Conservation (phyloP, 1,140 invertebrate genomes). For the Gryllus bimaculatus region DNA sequence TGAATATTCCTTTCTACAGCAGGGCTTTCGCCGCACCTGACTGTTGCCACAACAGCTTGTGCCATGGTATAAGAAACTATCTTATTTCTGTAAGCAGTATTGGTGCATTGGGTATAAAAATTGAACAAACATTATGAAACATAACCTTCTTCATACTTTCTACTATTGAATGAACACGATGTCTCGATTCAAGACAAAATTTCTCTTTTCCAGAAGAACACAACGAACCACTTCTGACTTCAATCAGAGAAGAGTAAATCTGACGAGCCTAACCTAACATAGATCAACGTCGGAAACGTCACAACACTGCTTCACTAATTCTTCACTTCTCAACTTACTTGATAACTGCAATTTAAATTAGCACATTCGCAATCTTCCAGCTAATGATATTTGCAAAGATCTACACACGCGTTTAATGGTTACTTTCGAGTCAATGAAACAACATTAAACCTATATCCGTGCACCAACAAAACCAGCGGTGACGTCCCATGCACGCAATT, state of each 20-base stretch:
- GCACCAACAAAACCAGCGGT: neutral
- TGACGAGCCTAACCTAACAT: conserved; percentile 15
- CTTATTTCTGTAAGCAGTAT: conserved; percentile 7
- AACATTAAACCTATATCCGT: conserved; percentile 3
- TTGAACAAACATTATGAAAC: neutral
- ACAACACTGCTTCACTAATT: too few species aligned
- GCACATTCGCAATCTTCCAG: neutral
- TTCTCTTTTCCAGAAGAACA: neutral
- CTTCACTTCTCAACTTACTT: neutral
- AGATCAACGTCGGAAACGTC: neutral
- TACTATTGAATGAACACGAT: neutral
- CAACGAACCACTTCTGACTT: neutral
- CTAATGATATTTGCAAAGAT: neutral
- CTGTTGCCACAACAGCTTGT: conserved; percentile 18
- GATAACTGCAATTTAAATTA: neutral
- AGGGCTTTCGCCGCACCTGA: conserved; percentile 20
- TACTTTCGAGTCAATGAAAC: neutral
- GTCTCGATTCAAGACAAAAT: neutral
- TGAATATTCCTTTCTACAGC: conserved; percentile 65
- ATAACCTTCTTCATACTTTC: neutral
- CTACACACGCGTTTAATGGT: neutral
- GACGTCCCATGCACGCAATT: conserved; percentile 16
- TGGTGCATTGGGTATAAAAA: neutral
- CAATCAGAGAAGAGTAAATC: neutral
- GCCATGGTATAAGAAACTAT: conserved; percentile 15